These are phyloP conservation scores for Dysmachus trigonus DNA, from an alignment of 2,888 invertebrate genomes.

Conservation along the genomic window DNA sequence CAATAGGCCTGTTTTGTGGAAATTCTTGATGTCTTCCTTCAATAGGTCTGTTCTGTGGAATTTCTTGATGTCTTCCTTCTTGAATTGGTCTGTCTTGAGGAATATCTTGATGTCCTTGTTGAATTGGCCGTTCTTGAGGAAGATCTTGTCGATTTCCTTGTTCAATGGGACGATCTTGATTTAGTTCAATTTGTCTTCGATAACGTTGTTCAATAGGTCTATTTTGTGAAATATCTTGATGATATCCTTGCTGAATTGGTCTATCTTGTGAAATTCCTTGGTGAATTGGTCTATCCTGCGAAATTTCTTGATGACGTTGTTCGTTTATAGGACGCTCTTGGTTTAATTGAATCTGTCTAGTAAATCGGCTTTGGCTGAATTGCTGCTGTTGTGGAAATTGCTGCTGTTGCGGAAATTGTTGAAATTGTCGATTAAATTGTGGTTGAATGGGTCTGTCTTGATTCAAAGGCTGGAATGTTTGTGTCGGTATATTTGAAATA, in stretches of 20 bases:
- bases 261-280: neutral
- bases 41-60: neutral
- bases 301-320: neutral
- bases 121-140: slow-evolving; percentile 3
- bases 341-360: neutral
- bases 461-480: neutral
- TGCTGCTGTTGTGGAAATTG: neutral
- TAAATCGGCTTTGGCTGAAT: neutral
- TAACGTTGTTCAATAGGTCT: neutral
- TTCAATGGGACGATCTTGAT: slow-evolving; percentile 7
- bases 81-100: slow-evolving; percentile 5
- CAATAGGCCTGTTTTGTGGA: neutral
- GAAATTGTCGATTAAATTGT: neutral
- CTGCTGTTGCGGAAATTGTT: slow-evolving; percentile 3
- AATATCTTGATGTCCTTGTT: neutral
- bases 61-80: neutral
- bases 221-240: neutral
- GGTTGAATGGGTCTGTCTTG: slow-evolving; percentile 29
- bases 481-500: neutral
- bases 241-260: neutral
- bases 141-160: neutral
- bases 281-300: slow-evolving; percentile 4
- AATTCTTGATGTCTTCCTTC: neutral
- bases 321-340: neutral
- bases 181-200: neutral